Evolutionary conservation across 2,797 vertebrate genomes (phyloP).

Genomic region (Pampus argenteus): DNA sequence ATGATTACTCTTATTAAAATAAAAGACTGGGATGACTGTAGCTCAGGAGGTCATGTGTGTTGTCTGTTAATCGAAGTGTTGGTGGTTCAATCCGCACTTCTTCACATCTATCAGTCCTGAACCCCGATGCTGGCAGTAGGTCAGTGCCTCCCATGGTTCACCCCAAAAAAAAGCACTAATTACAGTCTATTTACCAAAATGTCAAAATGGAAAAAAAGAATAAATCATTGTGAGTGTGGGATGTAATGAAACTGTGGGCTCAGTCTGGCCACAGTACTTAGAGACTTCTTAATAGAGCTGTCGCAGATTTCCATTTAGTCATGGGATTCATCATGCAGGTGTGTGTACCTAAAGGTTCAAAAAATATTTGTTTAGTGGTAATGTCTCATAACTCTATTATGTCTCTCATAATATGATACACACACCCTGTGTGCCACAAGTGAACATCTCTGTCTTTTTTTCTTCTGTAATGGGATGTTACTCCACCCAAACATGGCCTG

Average conservation of each 20-base stretch:
- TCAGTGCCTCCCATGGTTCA: neutral
- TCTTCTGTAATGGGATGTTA: conserved; percentile 33
- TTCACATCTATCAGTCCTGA: neutral
- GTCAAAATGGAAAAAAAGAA: neutral
- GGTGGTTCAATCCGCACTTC: neutral
- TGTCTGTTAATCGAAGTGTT: neutral
- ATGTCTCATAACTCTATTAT: conserved; percentile 52
- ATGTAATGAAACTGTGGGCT: conserved; percentile 4
- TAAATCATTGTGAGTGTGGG: neutral
- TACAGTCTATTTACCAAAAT: neutral
- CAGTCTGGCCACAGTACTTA: neutral
- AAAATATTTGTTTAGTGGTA: conserved; percentile 39
- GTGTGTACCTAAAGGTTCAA: conserved; percentile 59
- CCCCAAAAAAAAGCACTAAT: conserved; percentile 7
- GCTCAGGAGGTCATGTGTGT: neutral
- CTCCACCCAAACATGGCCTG: conserved; percentile 66
- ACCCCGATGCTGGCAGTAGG: neutral
- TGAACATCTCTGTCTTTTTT: conserved; percentile 53
- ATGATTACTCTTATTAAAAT: neutral
- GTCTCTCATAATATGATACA: conserved; percentile 39
- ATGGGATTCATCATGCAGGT: conserved; percentile 56
- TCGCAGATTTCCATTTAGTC: conserved; percentile 7
- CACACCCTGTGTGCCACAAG: conserved; percentile 64
- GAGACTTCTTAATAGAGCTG: conserved; percentile 13
- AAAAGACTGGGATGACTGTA: neutral